Evolutionary conservation across 2,888 invertebrate genomes (phyloP), one percentile per base, ranked within the genome.

Genomic region (Lacanobia oleracea): DNA sequence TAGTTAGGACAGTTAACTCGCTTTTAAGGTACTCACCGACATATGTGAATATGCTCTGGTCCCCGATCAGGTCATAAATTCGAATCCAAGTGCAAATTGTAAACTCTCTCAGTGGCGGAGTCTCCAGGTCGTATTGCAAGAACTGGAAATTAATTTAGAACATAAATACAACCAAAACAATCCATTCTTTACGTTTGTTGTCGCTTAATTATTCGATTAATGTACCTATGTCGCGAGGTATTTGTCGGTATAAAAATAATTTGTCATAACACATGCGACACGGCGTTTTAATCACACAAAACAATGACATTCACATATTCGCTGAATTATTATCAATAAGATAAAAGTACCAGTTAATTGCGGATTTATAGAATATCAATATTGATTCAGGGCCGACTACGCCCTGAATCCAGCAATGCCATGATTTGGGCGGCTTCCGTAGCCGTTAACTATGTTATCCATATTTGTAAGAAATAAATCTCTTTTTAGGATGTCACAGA

Each of bases 51-150:
- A 96, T 91, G 67, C 86, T 94, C 76, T 95, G 95, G 57, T 94
- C 93, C 21, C 86, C 84, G 2, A 68, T 82, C 37, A 95, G 79
- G 69, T 93, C 98, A 85, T 97, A 97, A 85, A 98, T 97, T 76
- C 98, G 97, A 87, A 97, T 97, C 98, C 98, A 98, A 82, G 97
- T 96, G 89, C 98, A 98, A 65, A 98, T 96, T 0, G 98, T 98
- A 89, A 98, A 98, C 91, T 98, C 98, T 85, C 97, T 97, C 87
- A 98, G 87, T 76, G 98, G 97, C 0, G 98, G 98, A 33, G 98
- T 93, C 67, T 97, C 96, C 45, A 97, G 96, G 82, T 97, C 97
- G 91, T 98, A 98, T 85, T 97, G 97, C 37, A 96, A 82, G 82
- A 94, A 96, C 95, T 96, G 92, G 10, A 92, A 92, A 65, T 48